Conservation (phyloP, 2,888 invertebrate species). For the Trichopria drosophilae region DNA sequence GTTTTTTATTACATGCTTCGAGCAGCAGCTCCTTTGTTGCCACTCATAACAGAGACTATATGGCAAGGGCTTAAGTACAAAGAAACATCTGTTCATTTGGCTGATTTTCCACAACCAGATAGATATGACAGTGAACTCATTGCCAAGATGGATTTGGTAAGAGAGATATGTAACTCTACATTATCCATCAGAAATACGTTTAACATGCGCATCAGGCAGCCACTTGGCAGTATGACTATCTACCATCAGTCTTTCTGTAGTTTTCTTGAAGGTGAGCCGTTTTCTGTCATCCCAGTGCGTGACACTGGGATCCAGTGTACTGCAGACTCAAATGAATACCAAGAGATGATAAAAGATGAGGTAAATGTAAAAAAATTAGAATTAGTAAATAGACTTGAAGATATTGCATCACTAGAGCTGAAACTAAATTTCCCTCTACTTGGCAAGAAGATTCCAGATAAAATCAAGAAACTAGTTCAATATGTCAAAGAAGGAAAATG, state of each 20-base stretch:
- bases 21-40: slow-evolving; percentile 19
- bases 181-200: slow-evolving; percentile 16
- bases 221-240: slow-evolving; percentile 18
- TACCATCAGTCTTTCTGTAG: slow-evolving; percentile 18
- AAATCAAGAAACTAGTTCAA: slow-evolving; percentile 19
- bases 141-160: slow-evolving; percentile 19
- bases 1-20: slow-evolving; percentile 19
- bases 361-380: slow-evolving; percentile 16
- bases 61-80: slow-evolving; percentile 21
- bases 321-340: slow-evolving; percentile 7
- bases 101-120: slow-evolving; percentile 20
- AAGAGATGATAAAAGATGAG: slow-evolving; percentile 22
- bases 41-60: slow-evolving; percentile 20
- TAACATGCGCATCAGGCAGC: slow-evolving; percentile 20
- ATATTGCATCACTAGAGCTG: slow-evolving; percentile 20
- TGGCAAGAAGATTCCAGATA: slow-evolving; percentile 16
- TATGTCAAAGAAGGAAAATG: slow-evolving; percentile 16
- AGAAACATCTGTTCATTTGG: slow-evolving; percentile 23
- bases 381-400: slow-evolving; percentile 20
- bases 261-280: slow-evolving; percentile 19
- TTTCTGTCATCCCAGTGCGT: too few species aligned
- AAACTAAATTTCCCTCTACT: slow-evolving; percentile 14
- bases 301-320: too few species aligned
- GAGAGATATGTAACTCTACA: slow-evolving; percentile 20
- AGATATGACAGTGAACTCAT: slow-evolving; percentile 19